A percentile compares a stretch with the other conserved stretches of the same genome.
Evolutionary conservation across 2,888 invertebrate species (phyloP).

Genomic region (Cheilosia soror): DNA sequence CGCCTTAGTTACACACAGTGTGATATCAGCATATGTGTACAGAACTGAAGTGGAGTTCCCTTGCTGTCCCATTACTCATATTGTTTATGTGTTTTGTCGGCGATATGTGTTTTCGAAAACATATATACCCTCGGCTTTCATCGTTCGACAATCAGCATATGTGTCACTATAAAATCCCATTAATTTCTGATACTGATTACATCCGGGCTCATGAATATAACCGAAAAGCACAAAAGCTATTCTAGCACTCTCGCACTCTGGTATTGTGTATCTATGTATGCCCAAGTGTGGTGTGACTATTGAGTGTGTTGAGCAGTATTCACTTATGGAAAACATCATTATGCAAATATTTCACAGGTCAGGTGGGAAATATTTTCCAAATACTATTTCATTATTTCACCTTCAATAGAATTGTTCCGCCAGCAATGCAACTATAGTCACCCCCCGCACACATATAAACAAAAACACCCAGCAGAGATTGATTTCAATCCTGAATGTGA

Average conservation of each 20-base stretch:
- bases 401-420: conserved; percentile 24
- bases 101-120: not conserved
- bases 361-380: conserved; percentile 60
- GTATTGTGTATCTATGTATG: not conserved
- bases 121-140: conserved; percentile 16
- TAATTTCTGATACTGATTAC: conserved; percentile 73
- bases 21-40: too few relatives aligned
- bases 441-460: too few relatives aligned
- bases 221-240: conserved; percentile 11
- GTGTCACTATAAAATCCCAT: conserved; percentile 71
- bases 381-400: conserved; percentile 63
- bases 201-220: conserved; percentile 65
- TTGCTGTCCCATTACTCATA: too few relatives aligned
- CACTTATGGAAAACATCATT: conserved; percentile 55
- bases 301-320: not conserved
- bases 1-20: too few relatives aligned
- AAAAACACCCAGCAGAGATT: conserved; percentile 25
- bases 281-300: too few relatives aligned
- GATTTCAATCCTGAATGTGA: not conserved
- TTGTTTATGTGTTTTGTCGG: too few relatives aligned
- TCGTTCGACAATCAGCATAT: conserved; percentile 66
- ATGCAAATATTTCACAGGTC: conserved; percentile 52
- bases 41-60: too few relatives aligned
- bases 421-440: not conserved
- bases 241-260: not conserved